Conservation (phyloP, 1,140 invertebrate genomes). For the Drosophila kurseongensis region DNA sequence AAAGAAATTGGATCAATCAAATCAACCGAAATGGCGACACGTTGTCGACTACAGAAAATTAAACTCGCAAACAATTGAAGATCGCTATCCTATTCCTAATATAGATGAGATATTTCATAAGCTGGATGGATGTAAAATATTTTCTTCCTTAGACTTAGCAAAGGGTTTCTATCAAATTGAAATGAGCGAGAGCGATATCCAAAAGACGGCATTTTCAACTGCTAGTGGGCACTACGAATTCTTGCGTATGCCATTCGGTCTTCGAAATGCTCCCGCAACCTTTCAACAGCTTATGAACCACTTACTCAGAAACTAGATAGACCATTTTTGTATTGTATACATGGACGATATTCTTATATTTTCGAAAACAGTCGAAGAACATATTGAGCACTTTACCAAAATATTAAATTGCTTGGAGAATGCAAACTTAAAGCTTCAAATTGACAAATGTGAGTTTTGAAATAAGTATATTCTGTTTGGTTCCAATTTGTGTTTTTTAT, state of each 20-base stretch:
- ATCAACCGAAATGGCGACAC: constrained; percentile 8
- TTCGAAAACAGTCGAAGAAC: constrained; percentile 7
- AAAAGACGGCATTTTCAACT: constrained; percentile 3
- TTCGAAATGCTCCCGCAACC: no score
- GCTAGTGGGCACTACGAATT: constrained; percentile 3
- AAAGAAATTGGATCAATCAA: constrained; percentile 7
- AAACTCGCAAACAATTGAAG: neutral
- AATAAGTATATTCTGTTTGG: no score
- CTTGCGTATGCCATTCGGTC: no score
- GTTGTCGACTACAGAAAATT: constrained; percentile 16
- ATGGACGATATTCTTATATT: constrained; percentile 6
- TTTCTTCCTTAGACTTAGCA: neutral
- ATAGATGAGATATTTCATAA: constrained; percentile 2
- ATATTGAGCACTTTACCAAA: constrained; percentile 3
- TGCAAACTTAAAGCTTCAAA: neutral
- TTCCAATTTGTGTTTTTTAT: no score
- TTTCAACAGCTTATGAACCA: constrained; percentile 8
- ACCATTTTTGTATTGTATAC: constrained; percentile 2
- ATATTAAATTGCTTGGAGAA: neutral
- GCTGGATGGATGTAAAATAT: neutral
- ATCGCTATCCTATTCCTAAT: neutral
- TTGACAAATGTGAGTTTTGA: neutral
- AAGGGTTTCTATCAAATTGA: neutral
- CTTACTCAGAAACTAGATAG: neutral
- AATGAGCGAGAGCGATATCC: constrained; percentile 1